These are phyloP conservation scores for Ditula angustiorana DNA, from an alignment of 2,888 invertebrate species.

Conservation along the genomic window DNA sequence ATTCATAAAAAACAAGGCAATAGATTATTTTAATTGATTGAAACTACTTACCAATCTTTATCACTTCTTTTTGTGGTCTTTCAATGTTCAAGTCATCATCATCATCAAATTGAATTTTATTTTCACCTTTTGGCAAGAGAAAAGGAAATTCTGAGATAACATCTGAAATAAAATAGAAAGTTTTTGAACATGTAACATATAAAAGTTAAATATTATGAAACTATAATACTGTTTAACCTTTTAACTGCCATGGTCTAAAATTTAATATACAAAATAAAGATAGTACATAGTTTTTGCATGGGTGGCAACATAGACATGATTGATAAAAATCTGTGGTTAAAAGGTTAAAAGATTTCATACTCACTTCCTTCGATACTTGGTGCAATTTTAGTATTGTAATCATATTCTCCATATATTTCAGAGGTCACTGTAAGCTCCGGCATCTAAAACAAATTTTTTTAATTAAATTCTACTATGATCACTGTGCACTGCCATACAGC, in stretches of 20 bases:
- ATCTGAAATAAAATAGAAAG: slow-evolving; percentile 77
- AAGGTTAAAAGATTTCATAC: slow-evolving; percentile 45
- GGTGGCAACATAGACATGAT: no score
- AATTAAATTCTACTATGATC: slow-evolving; percentile 21
- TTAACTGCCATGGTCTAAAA: no score
- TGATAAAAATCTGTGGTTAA: no score
- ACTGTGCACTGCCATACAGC: neutral
- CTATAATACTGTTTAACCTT: no score
- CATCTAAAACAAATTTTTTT: slow-evolving; percentile 66
- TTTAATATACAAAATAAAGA: no score
- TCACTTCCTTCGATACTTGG: slow-evolving; percentile 80
- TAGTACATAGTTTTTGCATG: no score
- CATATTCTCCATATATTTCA: slow-evolving; percentile 90
- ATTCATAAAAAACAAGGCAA: no score
- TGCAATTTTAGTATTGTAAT: slow-evolving; percentile 82
- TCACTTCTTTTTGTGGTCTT: slow-evolving; percentile 73
- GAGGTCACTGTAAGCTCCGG: slow-evolving; percentile 88
- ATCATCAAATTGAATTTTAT: slow-evolving; percentile 78
- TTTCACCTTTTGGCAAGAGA: slow-evolving; percentile 73
- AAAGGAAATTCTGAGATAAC: slow-evolving; percentile 90
- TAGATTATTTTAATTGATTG: neutral
- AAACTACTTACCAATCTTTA: slow-evolving; percentile 90
- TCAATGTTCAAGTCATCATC: slow-evolving; percentile 90
- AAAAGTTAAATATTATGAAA: slow-evolving; percentile 18
- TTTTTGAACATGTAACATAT: neutral